These are phyloP conservation scores for Poeciliopsis paucimaculata DNA, from an alignment of 2,797 vertebrate genomes.

Conservation along the genomic window DNA sequence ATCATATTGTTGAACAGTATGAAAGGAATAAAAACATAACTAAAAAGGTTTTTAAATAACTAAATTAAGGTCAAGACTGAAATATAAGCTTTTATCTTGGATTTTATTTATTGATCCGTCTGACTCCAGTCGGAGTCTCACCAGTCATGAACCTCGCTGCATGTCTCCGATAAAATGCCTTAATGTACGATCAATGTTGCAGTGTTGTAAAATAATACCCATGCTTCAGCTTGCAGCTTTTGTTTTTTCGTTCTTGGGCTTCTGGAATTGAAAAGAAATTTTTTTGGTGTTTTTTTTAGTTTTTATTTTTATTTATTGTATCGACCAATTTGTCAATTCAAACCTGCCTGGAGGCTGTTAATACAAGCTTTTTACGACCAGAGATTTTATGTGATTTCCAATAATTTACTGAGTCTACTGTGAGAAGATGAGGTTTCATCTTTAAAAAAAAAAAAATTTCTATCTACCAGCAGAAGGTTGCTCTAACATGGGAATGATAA, in stretches of 20 bases:
- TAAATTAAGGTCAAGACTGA: neutral
- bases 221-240: neutral
- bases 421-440: neutral
- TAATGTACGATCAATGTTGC: neutral
- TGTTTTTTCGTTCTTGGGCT: neutral
- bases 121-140: neutral
- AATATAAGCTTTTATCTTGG: neutral
- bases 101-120: neutral
- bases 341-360: neutral
- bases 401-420: neutral
- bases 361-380: neutral
- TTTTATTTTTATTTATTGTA: neutral
- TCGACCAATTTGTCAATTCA: neutral
- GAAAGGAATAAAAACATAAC: neutral
- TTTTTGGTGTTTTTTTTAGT: too few relatives aligned
- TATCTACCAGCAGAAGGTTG: neutral
- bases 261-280: neutral
- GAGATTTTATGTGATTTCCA: neutral
- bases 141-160: neutral
- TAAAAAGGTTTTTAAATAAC: neutral
- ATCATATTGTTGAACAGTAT: neutral
- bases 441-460: neutral
- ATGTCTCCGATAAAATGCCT: neutral
- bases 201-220: neutral
- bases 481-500: neutral